Conservation (phyloP, 2,113 vertebrate genomes). For the Grammomys surdaster region DNA sequence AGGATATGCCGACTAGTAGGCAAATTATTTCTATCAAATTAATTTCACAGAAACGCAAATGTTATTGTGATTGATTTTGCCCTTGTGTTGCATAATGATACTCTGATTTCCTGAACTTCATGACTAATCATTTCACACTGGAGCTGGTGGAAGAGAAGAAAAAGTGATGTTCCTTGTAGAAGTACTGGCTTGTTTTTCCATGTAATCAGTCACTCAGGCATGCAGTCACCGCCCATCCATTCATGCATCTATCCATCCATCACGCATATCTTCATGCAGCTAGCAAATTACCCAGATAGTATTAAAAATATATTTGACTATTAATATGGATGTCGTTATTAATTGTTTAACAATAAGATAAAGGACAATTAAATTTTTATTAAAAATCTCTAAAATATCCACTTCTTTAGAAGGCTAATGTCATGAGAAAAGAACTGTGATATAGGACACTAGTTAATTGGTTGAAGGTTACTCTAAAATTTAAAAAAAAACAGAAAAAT, state of each 20-base stretch:
- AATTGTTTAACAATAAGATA: neutral
- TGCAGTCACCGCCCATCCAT: neutral
- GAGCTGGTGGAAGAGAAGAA: neutral
- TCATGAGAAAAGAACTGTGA: neutral
- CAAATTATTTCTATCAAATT: conserved; percentile 62
- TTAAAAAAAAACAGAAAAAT: neutral
- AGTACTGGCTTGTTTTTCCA: neutral
- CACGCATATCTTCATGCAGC: neutral
- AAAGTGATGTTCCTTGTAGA: neutral
- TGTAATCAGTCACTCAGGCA: neutral
- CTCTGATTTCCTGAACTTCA: neutral
- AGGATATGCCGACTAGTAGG: conserved; percentile 55
- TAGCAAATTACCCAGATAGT: neutral
- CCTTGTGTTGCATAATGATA: conserved; percentile 53
- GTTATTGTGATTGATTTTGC: conserved; percentile 66
- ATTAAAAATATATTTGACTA: neutral
- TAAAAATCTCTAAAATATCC: neutral
- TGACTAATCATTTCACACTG: neutral
- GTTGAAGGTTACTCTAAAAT: neutral
- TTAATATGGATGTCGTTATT: neutral
- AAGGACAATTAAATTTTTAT: neutral
- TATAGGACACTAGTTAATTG: neutral
- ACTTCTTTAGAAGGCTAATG: neutral
- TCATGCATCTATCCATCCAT: neutral
- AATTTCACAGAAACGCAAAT: conserved; percentile 61